Base-by-base conservation (phyloP, 1,140 invertebrate species). In the Patella vulgata region DNA sequence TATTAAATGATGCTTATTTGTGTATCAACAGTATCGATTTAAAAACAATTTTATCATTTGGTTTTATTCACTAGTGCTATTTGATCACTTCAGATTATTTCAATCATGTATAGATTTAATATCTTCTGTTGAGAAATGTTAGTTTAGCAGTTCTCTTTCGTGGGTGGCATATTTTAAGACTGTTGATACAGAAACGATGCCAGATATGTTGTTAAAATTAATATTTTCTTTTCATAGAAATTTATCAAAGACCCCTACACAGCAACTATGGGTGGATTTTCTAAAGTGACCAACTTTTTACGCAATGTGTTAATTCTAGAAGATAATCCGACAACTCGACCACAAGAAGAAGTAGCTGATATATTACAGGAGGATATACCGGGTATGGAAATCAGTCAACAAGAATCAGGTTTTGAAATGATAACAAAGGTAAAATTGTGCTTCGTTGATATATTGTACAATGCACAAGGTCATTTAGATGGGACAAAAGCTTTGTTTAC, bases 191-290 rank as follows among this genome's bases (percentile, higher is more conserved):
- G n/a, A n/a, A n/a, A n/a, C n/a, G n/a, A n/a, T n/a, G n/a, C n/a
- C n/a, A n/a, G n/a, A n/a, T n/a, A n/a, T n/a, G n/a, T n/a, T n/a
- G n/a, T n/a, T n/a, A n/a, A n/a, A n/a, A n/a, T n/a, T n/a, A n/a
- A n/a, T n/a, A n/a, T 91, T 59, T 52, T 66, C 46, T 59, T 58
- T 62, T 53, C 73, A 63, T 68, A 85, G 83, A 84, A 84, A 76
- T 83, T 85, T 62, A 75, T 85, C 50, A 75, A 91, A 73, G 87
- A 91, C 78, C 92, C 93, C 0, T 92, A 92, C 79, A 90, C 91
- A 80, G 91, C 91, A 2, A 91, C 92, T 9, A 73, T 94, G 79
- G 90, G 91, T 77, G 90, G 92, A 8, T 94, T 94, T 83, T 90
- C 91, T 27, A 94, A 93, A 86, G 85, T 95, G 25, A 91, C 91